Base-by-base conservation (phyloP, 2,888 invertebrate species). In the Crocallis elinguaria region DNA sequence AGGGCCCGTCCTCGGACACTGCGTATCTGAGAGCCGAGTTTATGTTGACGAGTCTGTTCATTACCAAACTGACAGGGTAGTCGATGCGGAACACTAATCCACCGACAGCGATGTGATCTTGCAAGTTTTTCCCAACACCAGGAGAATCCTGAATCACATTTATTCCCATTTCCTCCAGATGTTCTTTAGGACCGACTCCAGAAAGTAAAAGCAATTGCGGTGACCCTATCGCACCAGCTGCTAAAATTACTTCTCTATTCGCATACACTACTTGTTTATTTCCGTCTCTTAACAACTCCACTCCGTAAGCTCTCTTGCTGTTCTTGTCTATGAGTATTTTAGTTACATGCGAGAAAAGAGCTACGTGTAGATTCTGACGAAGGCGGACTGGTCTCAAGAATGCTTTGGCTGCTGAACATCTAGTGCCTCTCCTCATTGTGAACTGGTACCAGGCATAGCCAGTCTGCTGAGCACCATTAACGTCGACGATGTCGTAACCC, bases 141-240 rank as follows among this genome's bases (percentile, higher is more conserved):
- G 96, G 96, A 25, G 95, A 92, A 82, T 97, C 94, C 23, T 94
- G 94, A 3, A 97, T 92, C 30, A 96, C 93, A 7, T 94, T 93
- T 38, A 97, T 92, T 0, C 95, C 95, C 7, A 95, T 92, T 62
- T 96, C 93, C 57, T 92, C 77, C 2, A 98, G 86, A 74, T 98
- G 96, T n/a, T 93, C 80, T 14, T 89, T 92, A 0, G 96, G 96
- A 1, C 98, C 98, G 1, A 99, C 88, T 0, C 99, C 99, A 21
- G 94, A 95, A 69, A 99, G 88, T 96, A 99, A 96, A 49, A 99
- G 92, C 7, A 99, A 79, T 70, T 99, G 99, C 0, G 99, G 98
- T 0, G 96, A 94, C 62, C 95, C 98, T 55, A 99, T 95, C 0
- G 99, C 95, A 0, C 99, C 99, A 0, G 96, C 97, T 0, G 96